Conservation (phyloP, 2,797 vertebrate genomes). For the Sebastes oblongus region DNA sequence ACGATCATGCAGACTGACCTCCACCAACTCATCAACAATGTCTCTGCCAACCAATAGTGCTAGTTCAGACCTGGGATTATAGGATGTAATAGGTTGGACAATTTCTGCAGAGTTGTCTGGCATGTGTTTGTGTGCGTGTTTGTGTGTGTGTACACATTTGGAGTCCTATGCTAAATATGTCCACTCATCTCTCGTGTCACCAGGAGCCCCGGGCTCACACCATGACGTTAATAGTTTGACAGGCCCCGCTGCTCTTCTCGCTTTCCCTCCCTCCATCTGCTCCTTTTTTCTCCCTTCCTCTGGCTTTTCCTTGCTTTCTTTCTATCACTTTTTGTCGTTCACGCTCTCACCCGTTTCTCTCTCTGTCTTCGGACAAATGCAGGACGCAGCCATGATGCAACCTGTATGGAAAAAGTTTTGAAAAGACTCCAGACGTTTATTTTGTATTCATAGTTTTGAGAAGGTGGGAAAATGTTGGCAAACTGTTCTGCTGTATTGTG, state of each 20-base stretch:
- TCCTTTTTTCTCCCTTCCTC: constrained; percentile 24
- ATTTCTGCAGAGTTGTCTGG: constrained; percentile 3
- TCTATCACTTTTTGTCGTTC: background rate
- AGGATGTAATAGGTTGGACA: background rate
- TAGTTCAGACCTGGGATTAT: constrained; percentile 17
- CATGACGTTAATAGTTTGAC: constrained; percentile 72
- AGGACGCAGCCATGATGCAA: background rate
- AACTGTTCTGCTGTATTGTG: background rate
- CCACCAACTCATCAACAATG: background rate
- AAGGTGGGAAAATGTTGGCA: too few relatives aligned
- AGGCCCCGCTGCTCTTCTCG: constrained; percentile 59
- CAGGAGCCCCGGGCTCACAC: constrained; percentile 56
- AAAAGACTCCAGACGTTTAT: background rate
- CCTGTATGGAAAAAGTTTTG: background rate
- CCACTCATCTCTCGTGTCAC: constrained; percentile 57
- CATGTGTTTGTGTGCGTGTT: background rate
- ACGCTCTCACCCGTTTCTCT: background rate
- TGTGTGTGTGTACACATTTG: background rate
- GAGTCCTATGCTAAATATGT: constrained; percentile 44
- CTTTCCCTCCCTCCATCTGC: constrained; percentile 53
- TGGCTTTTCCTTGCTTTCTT: background rate
- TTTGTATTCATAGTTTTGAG: background rate
- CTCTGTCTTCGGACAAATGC: constrained; percentile 18
- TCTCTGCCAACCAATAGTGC: background rate
- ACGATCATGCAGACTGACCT: background rate